phyloP scores from a whole-genome alignment of 2,888 invertebrate species.

The Hypercompe scribonia region DNA sequence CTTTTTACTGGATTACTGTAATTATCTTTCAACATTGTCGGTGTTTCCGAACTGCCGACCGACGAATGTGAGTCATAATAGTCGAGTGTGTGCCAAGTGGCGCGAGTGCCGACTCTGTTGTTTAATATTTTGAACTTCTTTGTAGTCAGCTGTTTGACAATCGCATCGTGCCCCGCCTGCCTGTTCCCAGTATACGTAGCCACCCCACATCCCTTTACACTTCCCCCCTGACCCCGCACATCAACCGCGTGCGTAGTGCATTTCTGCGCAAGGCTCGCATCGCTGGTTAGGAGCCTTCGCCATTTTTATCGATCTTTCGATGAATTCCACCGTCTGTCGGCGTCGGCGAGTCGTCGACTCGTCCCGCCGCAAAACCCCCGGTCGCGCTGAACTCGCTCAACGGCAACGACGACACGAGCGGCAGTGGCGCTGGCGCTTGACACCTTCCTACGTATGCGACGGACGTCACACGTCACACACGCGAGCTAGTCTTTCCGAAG shows the following conservation, averaged over 20 bases:
- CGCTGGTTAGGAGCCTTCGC: conserved; percentile 57
- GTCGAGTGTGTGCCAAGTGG: conserved; percentile 11
- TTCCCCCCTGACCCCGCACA: conserved; percentile 22
- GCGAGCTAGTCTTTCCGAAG: conserved; percentile 10
- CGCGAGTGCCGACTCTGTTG: conserved; percentile 22
- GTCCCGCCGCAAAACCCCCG: conserved; percentile 32
- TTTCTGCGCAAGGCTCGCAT: conserved; percentile 65
- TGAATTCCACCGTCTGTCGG: conserved; percentile 49
- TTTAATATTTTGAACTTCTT: conserved; percentile 62
- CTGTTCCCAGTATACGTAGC: conserved; percentile 24
- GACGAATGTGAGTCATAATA: background rate
- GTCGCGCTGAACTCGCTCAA: conserved; percentile 26
- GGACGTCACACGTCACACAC: conserved; percentile 5
- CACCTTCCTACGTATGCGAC: conserved; percentile 2
- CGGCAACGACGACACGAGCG: conserved; percentile 29
- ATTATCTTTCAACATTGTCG: background rate
- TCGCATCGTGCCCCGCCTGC: conserved; percentile 57
- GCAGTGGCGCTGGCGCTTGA: conserved; percentile 25
- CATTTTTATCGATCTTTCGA: conserved; percentile 72
- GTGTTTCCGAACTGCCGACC: background rate
- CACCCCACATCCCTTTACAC: background rate
- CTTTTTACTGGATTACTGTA: background rate
- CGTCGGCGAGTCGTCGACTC: conserved; percentile 34
- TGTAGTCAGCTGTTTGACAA: conserved; percentile 82
- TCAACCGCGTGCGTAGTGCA: conserved; percentile 64